Base-by-base conservation (phyloP, 2,113 vertebrate genomes). In the Hystrix brachyura region DNA sequence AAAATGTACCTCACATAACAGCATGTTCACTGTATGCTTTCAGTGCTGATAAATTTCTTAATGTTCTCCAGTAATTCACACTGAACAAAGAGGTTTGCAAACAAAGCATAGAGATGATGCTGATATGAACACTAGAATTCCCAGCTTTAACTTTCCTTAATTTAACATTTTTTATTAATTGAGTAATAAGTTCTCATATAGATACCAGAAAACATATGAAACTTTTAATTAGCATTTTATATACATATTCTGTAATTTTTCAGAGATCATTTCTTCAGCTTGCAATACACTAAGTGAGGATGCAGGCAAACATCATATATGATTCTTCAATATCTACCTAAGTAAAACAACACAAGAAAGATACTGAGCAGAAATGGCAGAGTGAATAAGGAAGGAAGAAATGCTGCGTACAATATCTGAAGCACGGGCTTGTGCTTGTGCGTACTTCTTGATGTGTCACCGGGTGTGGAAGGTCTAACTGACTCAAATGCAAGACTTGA, bases 1-100 rank as follows among this genome's bases (percentile, higher is more conserved):
- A 90, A 86, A 74, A 90, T 60, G 48, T 51, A 67, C 76, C 81
- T 65, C 34, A 96, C 8, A 57, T 60, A 55, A 51, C 65, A 96
- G 23, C 29, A 92, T 67, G 71, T 79, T 78, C 53, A 85, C 5
- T 72, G 15, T 74, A 80, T 82, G 59, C 67, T 96, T 93, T 62
- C 59, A 81, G 32, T 48, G 81, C 32, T 69, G 34, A 29, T 60
- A 21, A 85, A 74, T 90, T 90, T 93, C 71, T 67, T 81, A 53
- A 48, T 46, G 23, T 92, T 17, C 51, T 90, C 23, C 25, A 86
- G 38, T 65, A 74, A 93, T 60, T 86, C 19, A 51, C 34, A 8
- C 46, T 74, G 2, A 95, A 55, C 18, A 95, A 85, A 93, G 38
- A 74, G 57, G 5, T 72, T 89, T 64, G 27, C 76, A 62, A 86